Conservation (phyloP, 1,140 invertebrate genomes). For the Pogonomyrmex barbatus region DNA sequence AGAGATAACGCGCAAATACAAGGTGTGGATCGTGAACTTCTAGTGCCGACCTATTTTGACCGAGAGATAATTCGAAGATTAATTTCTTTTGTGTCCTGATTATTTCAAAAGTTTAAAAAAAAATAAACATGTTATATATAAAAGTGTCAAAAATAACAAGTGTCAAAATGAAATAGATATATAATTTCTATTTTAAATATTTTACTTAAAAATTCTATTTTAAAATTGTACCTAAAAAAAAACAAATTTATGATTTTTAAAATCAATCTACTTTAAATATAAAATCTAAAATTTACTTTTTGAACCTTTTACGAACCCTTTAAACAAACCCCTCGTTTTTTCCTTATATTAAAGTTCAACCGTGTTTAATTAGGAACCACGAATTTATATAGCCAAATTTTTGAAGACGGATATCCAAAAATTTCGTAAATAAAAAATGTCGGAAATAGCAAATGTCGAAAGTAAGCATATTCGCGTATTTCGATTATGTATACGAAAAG, state of each 20-base stretch:
- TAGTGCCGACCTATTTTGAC: slow-evolving; percentile 12
- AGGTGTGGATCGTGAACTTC: background rate
- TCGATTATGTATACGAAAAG: slow-evolving; percentile 7
- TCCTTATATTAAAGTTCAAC: background rate
- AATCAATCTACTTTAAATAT: background rate
- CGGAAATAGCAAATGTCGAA: too few species aligned
- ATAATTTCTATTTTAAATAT: background rate
- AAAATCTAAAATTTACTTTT: background rate
- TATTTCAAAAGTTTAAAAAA: background rate
- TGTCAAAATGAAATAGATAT: background rate
- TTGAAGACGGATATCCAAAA: background rate
- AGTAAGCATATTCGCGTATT: background rate
- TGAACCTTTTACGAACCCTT: background rate
- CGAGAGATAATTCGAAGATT: background rate
- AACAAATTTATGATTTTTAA: background rate
- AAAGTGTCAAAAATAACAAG: background rate
- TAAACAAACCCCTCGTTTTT: background rate
- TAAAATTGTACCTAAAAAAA: background rate
- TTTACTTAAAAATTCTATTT: background rate
- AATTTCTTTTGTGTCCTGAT: background rate
- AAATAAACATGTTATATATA: background rate
- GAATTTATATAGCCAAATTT: background rate
- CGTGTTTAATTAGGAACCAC: background rate
- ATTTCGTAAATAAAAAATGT: background rate
- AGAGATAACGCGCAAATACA: slow-evolving; percentile 51